Evolutionary conservation across 2,113 vertebrate species (phyloP).

Genomic region (Panthera uncia): DNA sequence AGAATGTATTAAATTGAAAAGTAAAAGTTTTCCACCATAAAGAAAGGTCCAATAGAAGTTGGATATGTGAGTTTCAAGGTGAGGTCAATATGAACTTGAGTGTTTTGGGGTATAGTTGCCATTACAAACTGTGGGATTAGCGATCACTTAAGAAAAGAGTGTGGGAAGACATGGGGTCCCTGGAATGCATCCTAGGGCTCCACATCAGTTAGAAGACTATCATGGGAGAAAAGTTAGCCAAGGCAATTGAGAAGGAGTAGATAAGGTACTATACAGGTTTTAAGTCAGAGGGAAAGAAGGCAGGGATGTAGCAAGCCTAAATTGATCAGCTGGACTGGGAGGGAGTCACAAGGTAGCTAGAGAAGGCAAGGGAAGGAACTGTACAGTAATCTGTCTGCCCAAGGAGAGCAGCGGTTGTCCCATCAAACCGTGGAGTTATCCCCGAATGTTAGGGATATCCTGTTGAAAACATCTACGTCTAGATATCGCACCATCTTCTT

Average conservation of each 20-base stretch:
- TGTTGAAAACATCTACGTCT: not conserved
- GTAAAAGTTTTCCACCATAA: not conserved
- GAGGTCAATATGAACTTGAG: not conserved
- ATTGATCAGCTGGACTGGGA: not conserved
- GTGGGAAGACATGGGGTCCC: not conserved
- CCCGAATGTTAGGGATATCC: not conserved
- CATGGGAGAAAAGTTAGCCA: not conserved
- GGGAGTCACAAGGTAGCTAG: not conserved
- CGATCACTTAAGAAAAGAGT: not conserved
- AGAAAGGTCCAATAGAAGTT: not conserved
- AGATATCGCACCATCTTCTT: not conserved
- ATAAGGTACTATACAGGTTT: too few species aligned
- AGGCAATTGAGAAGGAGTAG: not conserved
- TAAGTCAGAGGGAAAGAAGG: not conserved
- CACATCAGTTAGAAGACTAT: not conserved
- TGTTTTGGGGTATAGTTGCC: not conserved
- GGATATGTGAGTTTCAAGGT: not conserved
- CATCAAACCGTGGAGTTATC: not conserved
- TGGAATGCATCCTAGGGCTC: not conserved
- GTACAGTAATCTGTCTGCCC: not conserved
- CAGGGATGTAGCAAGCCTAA: not conserved
- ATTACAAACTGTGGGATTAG: not conserved
- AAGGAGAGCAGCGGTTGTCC: not conserved
- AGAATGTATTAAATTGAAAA: not conserved
- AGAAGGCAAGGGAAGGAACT: not conserved